A percentile compares a stretch with the other conserved stretches of the same genome.
phyloP scores from a whole-genome alignment of 2,888 invertebrate genomes.

The Lordiphosa andalusiaca region DNA sequence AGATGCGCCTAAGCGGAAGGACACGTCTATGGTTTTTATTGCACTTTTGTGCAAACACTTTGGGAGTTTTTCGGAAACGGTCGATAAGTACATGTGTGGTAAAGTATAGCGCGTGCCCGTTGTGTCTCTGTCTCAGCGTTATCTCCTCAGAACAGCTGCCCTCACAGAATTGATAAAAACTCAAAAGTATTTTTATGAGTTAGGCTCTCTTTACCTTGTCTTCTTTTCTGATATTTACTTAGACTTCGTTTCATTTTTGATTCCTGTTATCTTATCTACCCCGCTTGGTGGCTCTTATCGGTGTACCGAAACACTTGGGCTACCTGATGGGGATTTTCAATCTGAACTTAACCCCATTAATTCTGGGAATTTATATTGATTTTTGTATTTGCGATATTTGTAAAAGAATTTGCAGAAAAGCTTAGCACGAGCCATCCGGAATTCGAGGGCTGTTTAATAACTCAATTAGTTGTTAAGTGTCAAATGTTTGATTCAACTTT shows the following conservation, averaged over 20 bases:
- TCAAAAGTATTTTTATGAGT: slow-evolving; percentile 34
- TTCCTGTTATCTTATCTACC: slow-evolving; percentile 48
- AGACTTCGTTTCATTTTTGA: slow-evolving; percentile 38
- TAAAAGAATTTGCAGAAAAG: slow-evolving; percentile 43
- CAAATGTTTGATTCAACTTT: too few relatives aligned
- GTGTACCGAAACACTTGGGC: slow-evolving; percentile 7
- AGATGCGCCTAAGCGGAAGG: slow-evolving; percentile 60
- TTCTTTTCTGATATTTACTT: slow-evolving; percentile 50
- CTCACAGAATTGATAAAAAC: slow-evolving; percentile 27
- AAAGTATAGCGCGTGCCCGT: slow-evolving; percentile 55
- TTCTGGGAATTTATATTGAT: slow-evolving; percentile 44
- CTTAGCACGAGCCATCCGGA: slow-evolving; percentile 63
- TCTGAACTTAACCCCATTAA: slow-evolving; percentile 68
- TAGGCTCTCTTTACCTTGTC: slow-evolving; percentile 18
- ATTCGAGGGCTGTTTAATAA: neutral
- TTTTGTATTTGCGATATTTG: slow-evolving; percentile 35
- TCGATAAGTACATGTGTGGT: slow-evolving; percentile 27
- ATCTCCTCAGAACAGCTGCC: slow-evolving; percentile 58
- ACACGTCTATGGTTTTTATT: slow-evolving; percentile 53
- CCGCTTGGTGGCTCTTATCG: slow-evolving; percentile 40
- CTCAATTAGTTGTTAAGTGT: neutral
- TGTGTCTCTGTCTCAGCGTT: slow-evolving; percentile 22
- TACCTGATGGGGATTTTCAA: slow-evolving; percentile 45
- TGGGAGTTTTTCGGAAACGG: slow-evolving; percentile 18
- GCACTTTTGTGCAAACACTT: slow-evolving; percentile 54